Evolutionary conservation across 2,113 vertebrate species (phyloP).

Genomic region (Meriones unguiculatus): DNA sequence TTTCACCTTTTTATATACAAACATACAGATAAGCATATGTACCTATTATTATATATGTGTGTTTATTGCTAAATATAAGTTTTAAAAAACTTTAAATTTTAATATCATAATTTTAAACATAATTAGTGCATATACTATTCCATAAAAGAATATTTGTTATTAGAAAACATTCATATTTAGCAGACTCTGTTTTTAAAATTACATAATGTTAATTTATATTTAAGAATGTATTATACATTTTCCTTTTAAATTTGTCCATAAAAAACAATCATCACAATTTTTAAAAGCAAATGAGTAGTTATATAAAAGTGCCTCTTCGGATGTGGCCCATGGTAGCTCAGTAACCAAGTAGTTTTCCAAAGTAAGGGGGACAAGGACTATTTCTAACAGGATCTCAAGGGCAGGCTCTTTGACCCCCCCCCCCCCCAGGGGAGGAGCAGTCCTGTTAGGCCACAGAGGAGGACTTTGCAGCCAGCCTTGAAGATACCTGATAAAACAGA

Average conservation of each 20-base stretch:
- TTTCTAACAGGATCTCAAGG: no score
- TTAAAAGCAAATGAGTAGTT: accelerated
- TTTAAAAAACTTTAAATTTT: neutral
- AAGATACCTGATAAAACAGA: no score
- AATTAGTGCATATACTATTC: neutral
- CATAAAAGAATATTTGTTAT: neutral
- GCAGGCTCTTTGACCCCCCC: no score
- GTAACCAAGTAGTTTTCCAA: no score
- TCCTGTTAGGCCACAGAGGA: no score
- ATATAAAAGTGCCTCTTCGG: no score
- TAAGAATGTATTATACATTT: neutral
- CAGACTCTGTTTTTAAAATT: neutral
- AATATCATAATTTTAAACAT: neutral
- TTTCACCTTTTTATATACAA: neutral
- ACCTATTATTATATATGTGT: neutral
- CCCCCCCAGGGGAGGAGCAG: no score
- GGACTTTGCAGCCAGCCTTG: no score
- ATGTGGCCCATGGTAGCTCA: no score
- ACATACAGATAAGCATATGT: neutral
- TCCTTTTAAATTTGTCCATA: neutral
- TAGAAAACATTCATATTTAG: neutral
- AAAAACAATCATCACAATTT: neutral
- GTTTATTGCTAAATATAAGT: neutral
- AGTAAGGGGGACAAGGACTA: no score
- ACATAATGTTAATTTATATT: neutral